Evolutionary conservation across 1,140 invertebrate species (phyloP).

Genomic region (Dryas iulia): DNA sequence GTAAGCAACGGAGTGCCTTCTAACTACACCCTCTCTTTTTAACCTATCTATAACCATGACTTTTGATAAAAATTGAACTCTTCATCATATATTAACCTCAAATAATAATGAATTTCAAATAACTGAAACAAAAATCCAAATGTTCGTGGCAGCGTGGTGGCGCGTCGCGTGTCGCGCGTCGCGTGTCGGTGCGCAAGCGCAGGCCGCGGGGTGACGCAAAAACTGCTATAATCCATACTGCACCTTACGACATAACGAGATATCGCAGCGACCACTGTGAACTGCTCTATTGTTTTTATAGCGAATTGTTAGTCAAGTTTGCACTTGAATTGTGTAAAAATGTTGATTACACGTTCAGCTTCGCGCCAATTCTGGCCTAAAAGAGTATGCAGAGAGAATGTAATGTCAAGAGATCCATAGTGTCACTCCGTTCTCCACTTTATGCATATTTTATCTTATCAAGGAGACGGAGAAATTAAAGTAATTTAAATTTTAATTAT

Average conservation of each 20-base stretch:
- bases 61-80: neutral
- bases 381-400: too few relatives aligned
- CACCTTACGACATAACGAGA: conserved; percentile 15
- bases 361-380: too few relatives aligned
- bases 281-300: neutral
- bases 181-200: conserved; percentile 10
- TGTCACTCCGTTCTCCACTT: too few relatives aligned
- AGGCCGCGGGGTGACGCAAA: conserved; percentile 6
- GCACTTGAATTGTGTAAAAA: neutral
- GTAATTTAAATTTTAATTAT: too few relatives aligned
- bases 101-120: neutral
- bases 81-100: neutral
- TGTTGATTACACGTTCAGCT: too few relatives aligned
- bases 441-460: too few relatives aligned
- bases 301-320: neutral
- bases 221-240: conserved; percentile 15
- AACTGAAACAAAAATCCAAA: neutral
- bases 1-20: too few relatives aligned
- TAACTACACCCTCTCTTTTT: too few relatives aligned
- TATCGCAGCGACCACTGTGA: neutral
- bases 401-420: too few relatives aligned
- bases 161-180: conserved; percentile 19
- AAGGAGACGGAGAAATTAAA: too few relatives aligned
- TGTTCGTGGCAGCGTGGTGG: conserved; percentile 14
- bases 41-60: too few relatives aligned